A percentile compares a stretch with the other conserved stretches of the same genome.
Evolutionary conservation across 30 jellyfish, hydroid and myxozoan genomes (phyloP).

Genomic region (Catostylus mosaicus): DNA sequence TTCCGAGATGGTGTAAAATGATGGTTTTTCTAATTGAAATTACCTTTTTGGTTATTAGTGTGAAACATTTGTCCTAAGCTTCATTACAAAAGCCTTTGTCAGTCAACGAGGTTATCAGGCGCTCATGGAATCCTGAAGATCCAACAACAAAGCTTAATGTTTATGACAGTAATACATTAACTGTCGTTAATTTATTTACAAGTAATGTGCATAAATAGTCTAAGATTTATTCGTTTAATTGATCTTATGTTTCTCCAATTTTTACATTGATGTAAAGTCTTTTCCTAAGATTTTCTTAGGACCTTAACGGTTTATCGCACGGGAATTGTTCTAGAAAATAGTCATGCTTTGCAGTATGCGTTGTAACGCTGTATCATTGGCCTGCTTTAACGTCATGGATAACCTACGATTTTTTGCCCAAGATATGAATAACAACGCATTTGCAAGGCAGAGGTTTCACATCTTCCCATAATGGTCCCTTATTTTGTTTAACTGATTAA

Average conservation of each 20-base stretch:
- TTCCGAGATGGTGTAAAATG: too few species aligned
- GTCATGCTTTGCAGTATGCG: neutral
- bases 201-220: constrained; percentile 42
- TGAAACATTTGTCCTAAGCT: too few species aligned
- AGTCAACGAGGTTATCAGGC: too few species aligned
- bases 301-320: neutral
- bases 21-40: too few species aligned
- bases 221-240: constrained; percentile 24
- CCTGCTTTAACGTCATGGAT: too few species aligned
- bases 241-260: constrained; percentile 24
- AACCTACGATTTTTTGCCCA: too few species aligned
- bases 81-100: too few species aligned
- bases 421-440: neutral
- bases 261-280: constrained; percentile 60
- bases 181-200: constrained; percentile 44
- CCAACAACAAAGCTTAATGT: neutral
- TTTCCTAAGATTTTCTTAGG: constrained; percentile 68
- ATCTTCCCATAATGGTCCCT: neutral
- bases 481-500: too few species aligned
- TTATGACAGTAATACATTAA: neutral
- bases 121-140: too few species aligned
- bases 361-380: too few species aligned
- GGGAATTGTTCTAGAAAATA: neutral
- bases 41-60: too few species aligned
- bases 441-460: neutral